These are phyloP conservation scores for Melanostoma mellinum DNA, from an alignment of 2,888 invertebrate genomes.

Conservation along the genomic window DNA sequence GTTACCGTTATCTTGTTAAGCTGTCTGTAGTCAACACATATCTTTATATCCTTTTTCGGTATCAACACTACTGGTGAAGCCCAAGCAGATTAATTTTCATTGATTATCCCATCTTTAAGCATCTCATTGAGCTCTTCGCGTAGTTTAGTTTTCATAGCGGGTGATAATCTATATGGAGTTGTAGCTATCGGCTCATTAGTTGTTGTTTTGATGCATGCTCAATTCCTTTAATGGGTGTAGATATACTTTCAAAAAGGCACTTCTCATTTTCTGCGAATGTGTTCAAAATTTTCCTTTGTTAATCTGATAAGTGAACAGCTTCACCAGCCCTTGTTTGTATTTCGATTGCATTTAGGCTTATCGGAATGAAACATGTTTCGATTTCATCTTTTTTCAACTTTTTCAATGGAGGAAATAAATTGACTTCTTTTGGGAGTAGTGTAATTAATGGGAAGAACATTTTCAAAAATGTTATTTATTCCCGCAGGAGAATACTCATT, in stretches of 20 bases:
- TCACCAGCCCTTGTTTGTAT: no score
- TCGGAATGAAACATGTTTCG: no score
- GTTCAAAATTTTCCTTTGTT: not conserved
- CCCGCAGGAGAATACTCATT: constrained; percentile 42
- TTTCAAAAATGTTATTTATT: constrained; percentile 51
- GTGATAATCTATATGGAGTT: constrained; percentile 43
- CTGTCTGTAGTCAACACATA: constrained; percentile 77
- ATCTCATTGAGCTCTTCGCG: constrained; percentile 74
- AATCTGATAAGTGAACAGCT: no score
- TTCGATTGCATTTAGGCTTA: no score
- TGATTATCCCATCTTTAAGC: constrained; percentile 76
- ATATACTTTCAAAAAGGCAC: constrained; percentile 14
- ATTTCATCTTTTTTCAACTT: constrained; percentile 8
- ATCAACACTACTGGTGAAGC: constrained; percentile 78
- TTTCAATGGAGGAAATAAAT: constrained; percentile 13
- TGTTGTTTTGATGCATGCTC: constrained; percentile 43
- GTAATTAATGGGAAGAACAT: constrained; percentile 3
- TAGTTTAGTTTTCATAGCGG: constrained; percentile 17
- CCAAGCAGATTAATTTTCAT: constrained; percentile 79
- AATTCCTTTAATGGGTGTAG: not conserved
- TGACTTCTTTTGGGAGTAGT: not conserved
- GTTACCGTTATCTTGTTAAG: constrained; percentile 73
- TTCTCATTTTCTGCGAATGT: not conserved
- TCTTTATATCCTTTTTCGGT: constrained; percentile 76
- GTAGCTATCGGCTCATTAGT: constrained; percentile 45